Conservation (phyloP, 2,113 vertebrate genomes). For the Calyptomena viridis region DNA sequence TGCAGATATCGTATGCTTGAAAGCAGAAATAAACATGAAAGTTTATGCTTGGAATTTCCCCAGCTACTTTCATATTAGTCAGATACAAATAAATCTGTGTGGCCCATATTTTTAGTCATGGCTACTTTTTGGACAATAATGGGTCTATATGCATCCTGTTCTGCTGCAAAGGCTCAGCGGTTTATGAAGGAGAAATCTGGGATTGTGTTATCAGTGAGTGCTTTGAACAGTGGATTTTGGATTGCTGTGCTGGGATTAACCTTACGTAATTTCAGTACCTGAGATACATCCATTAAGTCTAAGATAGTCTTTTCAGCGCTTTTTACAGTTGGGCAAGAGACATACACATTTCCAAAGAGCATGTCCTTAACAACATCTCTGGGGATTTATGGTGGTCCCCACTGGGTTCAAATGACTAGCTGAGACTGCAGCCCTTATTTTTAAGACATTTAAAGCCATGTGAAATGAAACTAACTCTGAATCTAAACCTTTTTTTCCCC, state of each 20-base stretch:
- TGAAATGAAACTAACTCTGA: neutral
- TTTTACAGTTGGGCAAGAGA: neutral
- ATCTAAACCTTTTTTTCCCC: neutral
- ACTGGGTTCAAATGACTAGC: neutral
- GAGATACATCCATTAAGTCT: neutral
- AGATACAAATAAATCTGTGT: neutral
- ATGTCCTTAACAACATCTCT: neutral
- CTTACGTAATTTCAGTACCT: neutral
- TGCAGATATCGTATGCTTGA: neutral
- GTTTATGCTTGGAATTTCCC: neutral
- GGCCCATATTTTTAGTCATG: neutral
- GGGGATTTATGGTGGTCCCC: neutral
- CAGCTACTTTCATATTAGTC: neutral
- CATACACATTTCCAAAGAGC: neutral
- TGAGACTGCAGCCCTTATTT: neutral
- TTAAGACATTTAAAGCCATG: neutral
- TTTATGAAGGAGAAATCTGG: neutral
- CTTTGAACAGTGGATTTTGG: neutral
- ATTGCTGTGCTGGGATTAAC: neutral
- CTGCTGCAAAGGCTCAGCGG: neutral
- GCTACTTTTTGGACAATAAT: neutral
- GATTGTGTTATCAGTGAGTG: neutral
- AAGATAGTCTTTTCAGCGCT: neutral
- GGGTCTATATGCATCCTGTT: neutral
- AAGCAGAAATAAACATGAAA: neutral